These are phyloP conservation scores for Stigmatopora argus DNA, from an alignment of 2,113 vertebrate species.

Conservation along the genomic window DNA sequence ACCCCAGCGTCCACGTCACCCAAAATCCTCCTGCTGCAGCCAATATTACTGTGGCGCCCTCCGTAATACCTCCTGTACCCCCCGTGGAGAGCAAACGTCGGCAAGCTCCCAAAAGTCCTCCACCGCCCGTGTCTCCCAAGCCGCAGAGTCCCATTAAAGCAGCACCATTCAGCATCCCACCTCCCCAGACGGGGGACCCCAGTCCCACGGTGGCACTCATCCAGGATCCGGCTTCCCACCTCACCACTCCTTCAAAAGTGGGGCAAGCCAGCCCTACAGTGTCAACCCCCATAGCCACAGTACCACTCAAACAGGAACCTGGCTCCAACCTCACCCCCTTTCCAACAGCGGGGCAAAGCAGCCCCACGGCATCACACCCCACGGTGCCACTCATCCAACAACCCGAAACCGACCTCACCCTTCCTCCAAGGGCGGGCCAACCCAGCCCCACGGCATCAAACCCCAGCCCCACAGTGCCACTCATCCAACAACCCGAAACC, in stretches of 20 bases:
- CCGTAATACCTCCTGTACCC: neutral
- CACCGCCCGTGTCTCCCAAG: slow-evolving; percentile 34
- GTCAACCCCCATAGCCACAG: too few species aligned
- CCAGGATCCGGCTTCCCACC: too few species aligned
- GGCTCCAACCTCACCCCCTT: too few species aligned
- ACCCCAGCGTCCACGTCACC: slow-evolving; percentile 51
- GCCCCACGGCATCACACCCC: too few species aligned
- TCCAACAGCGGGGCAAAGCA: too few species aligned
- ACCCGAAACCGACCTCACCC: too few species aligned
- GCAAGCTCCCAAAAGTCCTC: slow-evolving; percentile 1
- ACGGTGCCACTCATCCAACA: too few species aligned
- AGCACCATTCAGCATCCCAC: slow-evolving; percentile 3
- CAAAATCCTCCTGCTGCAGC: slow-evolving; percentile 38
- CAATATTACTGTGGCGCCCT: slow-evolving; percentile 4
- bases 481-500: neutral
- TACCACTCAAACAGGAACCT: too few species aligned
- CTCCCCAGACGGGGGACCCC: neutral
- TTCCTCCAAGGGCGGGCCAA: too few species aligned
- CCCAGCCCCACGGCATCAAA: too few species aligned
- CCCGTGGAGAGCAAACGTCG: neutral
- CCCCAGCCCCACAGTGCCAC: neutral
- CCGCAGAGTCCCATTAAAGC: slow-evolving; percentile 10
- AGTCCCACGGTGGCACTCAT: neutral
- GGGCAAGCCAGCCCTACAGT: neutral
- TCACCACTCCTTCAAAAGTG: too few species aligned